phyloP scores from a whole-genome alignment of 2,113 vertebrate species.

The Cacatua alba region DNA sequence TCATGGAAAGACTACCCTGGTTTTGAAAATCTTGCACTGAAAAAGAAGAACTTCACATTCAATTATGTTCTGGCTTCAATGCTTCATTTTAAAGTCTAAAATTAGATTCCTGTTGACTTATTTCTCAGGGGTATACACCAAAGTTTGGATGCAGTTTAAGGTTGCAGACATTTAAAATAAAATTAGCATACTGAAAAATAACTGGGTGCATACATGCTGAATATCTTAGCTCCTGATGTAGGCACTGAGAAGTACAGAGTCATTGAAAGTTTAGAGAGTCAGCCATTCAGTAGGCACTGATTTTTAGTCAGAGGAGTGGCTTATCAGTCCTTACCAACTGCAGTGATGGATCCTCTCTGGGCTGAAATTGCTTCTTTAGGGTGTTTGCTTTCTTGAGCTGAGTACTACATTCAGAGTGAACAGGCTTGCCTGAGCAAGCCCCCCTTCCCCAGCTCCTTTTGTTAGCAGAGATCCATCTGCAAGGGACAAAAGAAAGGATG shows the following conservation, averaged over 20 bases:
- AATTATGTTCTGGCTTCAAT: neutral
- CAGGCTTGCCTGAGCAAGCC: neutral
- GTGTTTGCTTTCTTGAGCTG: neutral
- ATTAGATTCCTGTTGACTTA: neutral
- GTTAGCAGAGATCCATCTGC: neutral
- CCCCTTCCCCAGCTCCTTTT: neutral
- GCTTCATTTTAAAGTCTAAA: neutral
- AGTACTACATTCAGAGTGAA: neutral
- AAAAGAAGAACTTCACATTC: neutral
- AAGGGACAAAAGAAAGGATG: neutral
- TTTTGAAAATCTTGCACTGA: neutral
- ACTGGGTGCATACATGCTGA: neutral
- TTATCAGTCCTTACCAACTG: neutral
- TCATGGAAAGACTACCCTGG: neutral
- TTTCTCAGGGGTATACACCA: neutral
- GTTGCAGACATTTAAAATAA: neutral
- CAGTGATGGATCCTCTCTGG: neutral
- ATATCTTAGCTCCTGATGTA: neutral
- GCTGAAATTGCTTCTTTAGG: neutral
- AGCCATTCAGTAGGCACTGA: neutral
- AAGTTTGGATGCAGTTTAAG: neutral
- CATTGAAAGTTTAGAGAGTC: neutral
- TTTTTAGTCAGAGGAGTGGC: neutral
- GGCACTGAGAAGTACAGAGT: neutral
- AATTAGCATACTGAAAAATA: neutral